A percentile compares a stretch with the other conserved stretches of the same genome.
These are phyloP conservation scores for Drosophila arizonae DNA, from an alignment of 1,140 invertebrate species.

Conservation along the genomic window DNA sequence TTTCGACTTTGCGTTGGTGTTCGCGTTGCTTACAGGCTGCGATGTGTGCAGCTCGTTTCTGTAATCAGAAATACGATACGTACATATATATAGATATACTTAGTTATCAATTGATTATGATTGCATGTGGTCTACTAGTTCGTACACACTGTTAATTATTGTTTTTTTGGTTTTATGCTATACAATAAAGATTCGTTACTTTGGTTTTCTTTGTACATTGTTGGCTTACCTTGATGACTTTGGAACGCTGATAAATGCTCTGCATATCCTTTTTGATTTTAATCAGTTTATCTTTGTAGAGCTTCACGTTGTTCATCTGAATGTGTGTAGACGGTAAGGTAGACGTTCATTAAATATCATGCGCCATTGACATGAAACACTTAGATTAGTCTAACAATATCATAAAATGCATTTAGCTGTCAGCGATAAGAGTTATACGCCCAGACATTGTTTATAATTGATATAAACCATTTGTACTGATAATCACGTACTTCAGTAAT, in stretches of 20 bases:
- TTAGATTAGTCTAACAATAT: conserved; percentile 3
- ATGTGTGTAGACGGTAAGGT: conserved; percentile 13
- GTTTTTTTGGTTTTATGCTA: conserved; percentile 38
- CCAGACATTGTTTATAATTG: conserved; percentile 8
- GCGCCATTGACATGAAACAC: not conserved
- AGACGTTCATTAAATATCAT: conserved; percentile 1
- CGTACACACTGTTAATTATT: conserved; percentile 31
- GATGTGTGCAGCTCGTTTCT: conserved; percentile 78
- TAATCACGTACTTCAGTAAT: not conserved
- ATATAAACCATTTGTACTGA: not conserved
- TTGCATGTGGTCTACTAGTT: conserved; percentile 34
- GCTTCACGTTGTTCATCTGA: conserved; percentile 73
- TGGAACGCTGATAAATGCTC: conserved; percentile 74
- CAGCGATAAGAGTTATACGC: conserved; percentile 19
- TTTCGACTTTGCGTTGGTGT: conserved; percentile 72
- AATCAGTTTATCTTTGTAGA: conserved; percentile 73
- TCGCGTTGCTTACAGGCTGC: conserved; percentile 76
- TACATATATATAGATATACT: not conserved
- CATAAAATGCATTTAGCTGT: conserved; percentile 15
- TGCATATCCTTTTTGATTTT: conserved; percentile 80
- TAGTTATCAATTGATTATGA: conserved; percentile 13
- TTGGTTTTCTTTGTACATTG: conserved; percentile 26
- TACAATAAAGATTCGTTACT: conserved; percentile 47
- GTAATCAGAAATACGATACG: conserved; percentile 58
- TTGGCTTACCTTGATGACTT: conserved; percentile 72